Evolutionary conservation across 2,113 vertebrate species (phyloP).

Genomic region (Catharus minimus): DNA sequence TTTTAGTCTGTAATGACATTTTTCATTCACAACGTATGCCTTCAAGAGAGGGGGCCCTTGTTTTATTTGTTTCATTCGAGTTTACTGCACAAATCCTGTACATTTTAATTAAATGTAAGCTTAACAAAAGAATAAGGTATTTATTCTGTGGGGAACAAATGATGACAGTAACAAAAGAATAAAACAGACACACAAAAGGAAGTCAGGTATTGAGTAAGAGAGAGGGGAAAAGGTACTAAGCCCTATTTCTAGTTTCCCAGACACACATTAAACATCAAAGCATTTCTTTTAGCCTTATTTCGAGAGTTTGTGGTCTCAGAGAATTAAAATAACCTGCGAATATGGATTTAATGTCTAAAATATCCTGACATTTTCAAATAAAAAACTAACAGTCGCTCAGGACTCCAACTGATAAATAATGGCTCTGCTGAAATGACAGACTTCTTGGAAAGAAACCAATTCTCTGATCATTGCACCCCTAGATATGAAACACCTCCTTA

Average conservation of each 20-base stretch:
- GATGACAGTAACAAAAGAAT: conserved; percentile 67
- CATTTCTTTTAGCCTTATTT: conserved; percentile 56
- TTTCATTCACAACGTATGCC: conserved; percentile 89
- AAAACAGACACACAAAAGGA: conserved; percentile 52
- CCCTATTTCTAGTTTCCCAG: conserved; percentile 30
- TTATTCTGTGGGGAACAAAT: conserved; percentile 73
- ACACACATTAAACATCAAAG: conserved; percentile 58
- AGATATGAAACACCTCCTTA: conserved; percentile 77
- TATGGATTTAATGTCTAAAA: conserved; percentile 68
- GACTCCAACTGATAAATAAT: conserved; percentile 72
- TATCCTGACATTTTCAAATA: conserved; percentile 65
- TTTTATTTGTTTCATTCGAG: conserved; percentile 87
- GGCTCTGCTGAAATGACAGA: conserved; percentile 66
- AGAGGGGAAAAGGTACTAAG: conserved; percentile 33
- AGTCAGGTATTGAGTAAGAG: conserved; percentile 56
- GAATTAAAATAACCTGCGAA: conserved; percentile 65
- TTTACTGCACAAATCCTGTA: conserved; percentile 86
- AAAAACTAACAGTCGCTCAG: conserved; percentile 52
- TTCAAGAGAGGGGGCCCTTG: conserved; percentile 85
- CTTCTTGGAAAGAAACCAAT: conserved; percentile 72
- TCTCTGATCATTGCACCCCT: conserved; percentile 70
- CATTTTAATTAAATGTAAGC: conserved; percentile 90
- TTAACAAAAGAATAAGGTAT: conserved; percentile 84
- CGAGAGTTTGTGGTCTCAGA: conserved; percentile 49
- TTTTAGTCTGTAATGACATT: conserved; percentile 88